Evolutionary conservation across 2,888 invertebrate genomes (phyloP), one percentile per base, ranked within the genome.

Genomic region (Melieria omissa): DNA sequence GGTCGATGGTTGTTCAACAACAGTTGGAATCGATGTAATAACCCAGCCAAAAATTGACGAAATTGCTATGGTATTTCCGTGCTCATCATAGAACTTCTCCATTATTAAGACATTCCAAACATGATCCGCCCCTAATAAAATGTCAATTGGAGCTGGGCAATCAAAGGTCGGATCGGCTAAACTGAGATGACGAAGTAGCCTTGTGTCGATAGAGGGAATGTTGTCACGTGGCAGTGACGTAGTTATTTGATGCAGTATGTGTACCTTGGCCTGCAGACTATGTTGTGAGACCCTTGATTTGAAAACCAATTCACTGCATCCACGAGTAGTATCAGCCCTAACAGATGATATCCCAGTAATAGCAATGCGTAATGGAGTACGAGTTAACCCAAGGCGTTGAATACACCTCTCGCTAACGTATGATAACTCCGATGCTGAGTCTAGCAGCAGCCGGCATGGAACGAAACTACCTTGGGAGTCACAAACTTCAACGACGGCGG

Each of bases 381-480:
- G 52, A 4, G 61, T 3, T 5, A 71, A 45, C 0, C 71, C 61
- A 45, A 57, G 54, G 8, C 54, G 9, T 5, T 65, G 60, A 42
- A 55, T 54, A n/a, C 60, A 58, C 4, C 49, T 46, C 42, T 67
- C 67, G 5, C 58, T 41, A 6, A 60, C 60, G 42, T 67, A 67
- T 14, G 60, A 58, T n/a, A 67, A n/a, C 41, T 71, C 54, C 10
- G 73, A 73, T 5, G 70, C 63, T 42, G 65, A 66, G 52, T 74
- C 65, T 6, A 74, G 65, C 14, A 74, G 55, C 3, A 65, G 57
- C 44, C 68, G 65, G 47, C 74, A 72, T 7, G 7, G 5, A 12
- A 67, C 49, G 1, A 65, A 45, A 16, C 57, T 55, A 49, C 58
- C 70, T 45, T 9, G 44, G 10, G 44, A 4, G 57, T 68, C 65